Evolutionary conservation across 2,113 vertebrate genomes (phyloP).

Genomic region (Hippolais icterina): DNA sequence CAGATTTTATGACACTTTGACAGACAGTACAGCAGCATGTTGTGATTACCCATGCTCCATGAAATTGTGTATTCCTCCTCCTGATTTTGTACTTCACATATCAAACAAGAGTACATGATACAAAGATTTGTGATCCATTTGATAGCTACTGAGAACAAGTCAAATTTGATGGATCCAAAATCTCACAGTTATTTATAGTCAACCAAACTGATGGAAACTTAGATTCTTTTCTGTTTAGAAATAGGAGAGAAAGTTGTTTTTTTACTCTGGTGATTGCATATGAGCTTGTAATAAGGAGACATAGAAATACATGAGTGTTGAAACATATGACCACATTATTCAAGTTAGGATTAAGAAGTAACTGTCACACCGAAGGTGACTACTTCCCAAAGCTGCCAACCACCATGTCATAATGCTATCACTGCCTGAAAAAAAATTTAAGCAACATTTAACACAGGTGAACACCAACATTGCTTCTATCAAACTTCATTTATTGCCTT

Average conservation of each 20-base stretch:
- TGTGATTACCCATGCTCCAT: neutral
- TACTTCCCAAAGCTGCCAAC: neutral
- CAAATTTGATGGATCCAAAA: neutral
- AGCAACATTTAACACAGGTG: neutral
- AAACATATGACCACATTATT: neutral
- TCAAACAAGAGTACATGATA: neutral
- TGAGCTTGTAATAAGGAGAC: neutral
- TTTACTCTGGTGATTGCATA: neutral
- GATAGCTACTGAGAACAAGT: neutral
- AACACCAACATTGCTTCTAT: neutral
- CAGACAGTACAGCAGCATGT: neutral
- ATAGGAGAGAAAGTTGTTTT: neutral
- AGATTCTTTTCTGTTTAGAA: neutral
- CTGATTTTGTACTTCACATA: neutral
- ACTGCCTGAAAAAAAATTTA: neutral
- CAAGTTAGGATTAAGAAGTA: neutral
- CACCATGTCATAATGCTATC: neutral
- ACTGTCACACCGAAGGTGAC: neutral
- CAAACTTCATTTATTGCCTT: neutral
- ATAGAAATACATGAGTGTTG: neutral
- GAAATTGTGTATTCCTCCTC: neutral
- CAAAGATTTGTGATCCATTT: conserved; percentile 3
- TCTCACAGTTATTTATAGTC: neutral
- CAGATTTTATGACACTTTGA: conserved; percentile 15
- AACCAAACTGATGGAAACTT: neutral